Evolutionary conservation across 1,140 invertebrate species (phyloP).

Genomic region (Polypedilum vanderplanki): DNA sequence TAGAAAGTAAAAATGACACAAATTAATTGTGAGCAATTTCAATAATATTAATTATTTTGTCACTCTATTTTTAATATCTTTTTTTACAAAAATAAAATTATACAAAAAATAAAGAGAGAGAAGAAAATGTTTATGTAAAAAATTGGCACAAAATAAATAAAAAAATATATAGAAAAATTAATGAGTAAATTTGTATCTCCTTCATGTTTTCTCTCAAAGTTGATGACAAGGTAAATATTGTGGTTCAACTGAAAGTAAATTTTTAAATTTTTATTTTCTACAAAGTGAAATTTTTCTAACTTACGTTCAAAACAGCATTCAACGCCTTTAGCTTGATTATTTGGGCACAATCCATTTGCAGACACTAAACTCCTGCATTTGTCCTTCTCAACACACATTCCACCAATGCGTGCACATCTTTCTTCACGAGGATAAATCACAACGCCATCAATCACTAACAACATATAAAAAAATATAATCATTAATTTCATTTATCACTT

Average conservation of each 20-base stretch:
- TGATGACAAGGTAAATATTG: constrained; percentile 4
- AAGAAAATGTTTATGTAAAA: too few relatives aligned
- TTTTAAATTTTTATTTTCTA: too few relatives aligned
- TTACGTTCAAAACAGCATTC: constrained; percentile 45
- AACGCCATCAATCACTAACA: constrained; percentile 39
- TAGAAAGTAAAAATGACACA: too few relatives aligned
- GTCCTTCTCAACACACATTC: constrained; percentile 38
- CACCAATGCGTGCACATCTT: constrained; percentile 39
- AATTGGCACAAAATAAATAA: not conserved
- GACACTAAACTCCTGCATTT: constrained; percentile 39
- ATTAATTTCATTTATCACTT: constrained; percentile 4
- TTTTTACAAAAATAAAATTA: not conserved
- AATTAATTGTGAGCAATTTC: not conserved
- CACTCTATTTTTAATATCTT: too few relatives aligned
- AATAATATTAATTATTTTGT: not conserved
- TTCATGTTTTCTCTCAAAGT: not conserved
- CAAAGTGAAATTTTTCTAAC: constrained; percentile 32
- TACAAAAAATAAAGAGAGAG: too few relatives aligned
- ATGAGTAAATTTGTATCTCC: not conserved
- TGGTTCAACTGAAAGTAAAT: constrained; percentile 3
- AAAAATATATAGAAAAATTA: not conserved
- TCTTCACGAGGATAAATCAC: constrained; percentile 39
- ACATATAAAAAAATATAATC: not conserved
- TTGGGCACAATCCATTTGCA: constrained; percentile 41
- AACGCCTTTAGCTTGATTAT: constrained; percentile 37